Evolutionary conservation across 2,888 invertebrate species (phyloP).

Genomic region (Miltochrista miniata): DNA sequence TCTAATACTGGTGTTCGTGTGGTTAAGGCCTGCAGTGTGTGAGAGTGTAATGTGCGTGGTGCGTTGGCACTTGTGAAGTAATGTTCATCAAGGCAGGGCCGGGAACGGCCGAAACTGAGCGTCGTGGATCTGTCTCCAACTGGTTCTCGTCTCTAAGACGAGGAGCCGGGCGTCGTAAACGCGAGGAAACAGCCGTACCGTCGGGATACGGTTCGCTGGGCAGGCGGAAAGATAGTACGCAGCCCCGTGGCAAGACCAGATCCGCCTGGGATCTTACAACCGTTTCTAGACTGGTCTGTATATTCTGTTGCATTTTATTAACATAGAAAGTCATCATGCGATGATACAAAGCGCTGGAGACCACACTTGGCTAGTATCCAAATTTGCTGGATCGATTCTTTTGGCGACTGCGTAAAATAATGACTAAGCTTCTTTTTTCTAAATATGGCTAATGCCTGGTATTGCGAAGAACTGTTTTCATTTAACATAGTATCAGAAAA

Average conservation of each 20-base stretch:
- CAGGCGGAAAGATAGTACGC: conserved; percentile 74
- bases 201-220: conserved; percentile 80
- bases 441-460: conserved; percentile 8
- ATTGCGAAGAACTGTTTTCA: no score
- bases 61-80: conserved; percentile 66
- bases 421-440: conserved; percentile 54
- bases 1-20: conserved; percentile 60
- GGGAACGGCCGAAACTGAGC: conserved; percentile 81
- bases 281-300: conserved; percentile 83
- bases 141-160: conserved; percentile 93
- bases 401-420: conserved; percentile 63
- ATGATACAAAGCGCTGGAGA: conserved; percentile 59
- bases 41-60: conserved; percentile 72
- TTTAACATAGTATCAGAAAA: no score
- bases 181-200: conserved; percentile 67
- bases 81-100: conserved; percentile 82
- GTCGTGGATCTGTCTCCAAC: conserved; percentile 88
- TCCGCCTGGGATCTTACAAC: conserved; percentile 86
- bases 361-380: conserved; percentile 72
- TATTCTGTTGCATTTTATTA: conserved; percentile 37
- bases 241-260: conserved; percentile 75
- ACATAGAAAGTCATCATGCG: conserved; percentile 26
- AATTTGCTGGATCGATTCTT: conserved; percentile 73
- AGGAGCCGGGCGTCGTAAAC: conserved; percentile 73
- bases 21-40: conserved; percentile 45